phyloP scores from a whole-genome alignment of 2,888 invertebrate genomes.

The Leptopilina drosophilae region DNA sequence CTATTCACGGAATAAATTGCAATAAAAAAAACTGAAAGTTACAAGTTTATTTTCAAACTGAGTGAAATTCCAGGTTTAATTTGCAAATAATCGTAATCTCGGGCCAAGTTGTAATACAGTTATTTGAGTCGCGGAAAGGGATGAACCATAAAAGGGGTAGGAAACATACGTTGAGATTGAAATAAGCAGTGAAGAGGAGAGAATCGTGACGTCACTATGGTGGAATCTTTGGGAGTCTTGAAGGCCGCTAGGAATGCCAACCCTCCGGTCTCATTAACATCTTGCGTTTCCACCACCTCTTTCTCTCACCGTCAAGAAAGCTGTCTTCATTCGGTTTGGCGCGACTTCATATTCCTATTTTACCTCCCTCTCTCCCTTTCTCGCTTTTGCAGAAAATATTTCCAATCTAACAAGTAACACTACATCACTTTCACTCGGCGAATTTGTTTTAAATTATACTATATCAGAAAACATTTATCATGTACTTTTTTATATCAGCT shows the following conservation, averaged over 20 bases:
- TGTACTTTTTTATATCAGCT: too few relatives aligned
- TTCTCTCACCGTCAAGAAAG: constrained; percentile 59
- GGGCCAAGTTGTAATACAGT: constrained; percentile 23
- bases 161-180: constrained; percentile 66
- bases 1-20: neutral
- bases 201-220: constrained; percentile 62
- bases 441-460: too few relatives aligned
- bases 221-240: constrained; percentile 75
- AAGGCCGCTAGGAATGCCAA: constrained; percentile 75
- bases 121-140: constrained; percentile 28
- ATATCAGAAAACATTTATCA: too few relatives aligned
- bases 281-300: constrained; percentile 72
- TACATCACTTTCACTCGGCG: too few relatives aligned
- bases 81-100: constrained; percentile 5
- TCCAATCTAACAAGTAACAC: neutral
- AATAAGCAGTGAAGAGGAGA: constrained; percentile 59
- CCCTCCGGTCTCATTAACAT: constrained; percentile 77
- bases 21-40: neutral
- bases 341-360: constrained; percentile 57
- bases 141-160: constrained; percentile 38
- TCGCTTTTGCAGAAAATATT: neutral
- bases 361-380: neutral
- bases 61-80: neutral
- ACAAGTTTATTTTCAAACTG: neutral
- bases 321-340: constrained; percentile 65